Evolutionary conservation across 2,113 vertebrate genomes (phyloP), one percentile per base, ranked within the genome.

Genomic region (Amia ocellicauda): DNA sequence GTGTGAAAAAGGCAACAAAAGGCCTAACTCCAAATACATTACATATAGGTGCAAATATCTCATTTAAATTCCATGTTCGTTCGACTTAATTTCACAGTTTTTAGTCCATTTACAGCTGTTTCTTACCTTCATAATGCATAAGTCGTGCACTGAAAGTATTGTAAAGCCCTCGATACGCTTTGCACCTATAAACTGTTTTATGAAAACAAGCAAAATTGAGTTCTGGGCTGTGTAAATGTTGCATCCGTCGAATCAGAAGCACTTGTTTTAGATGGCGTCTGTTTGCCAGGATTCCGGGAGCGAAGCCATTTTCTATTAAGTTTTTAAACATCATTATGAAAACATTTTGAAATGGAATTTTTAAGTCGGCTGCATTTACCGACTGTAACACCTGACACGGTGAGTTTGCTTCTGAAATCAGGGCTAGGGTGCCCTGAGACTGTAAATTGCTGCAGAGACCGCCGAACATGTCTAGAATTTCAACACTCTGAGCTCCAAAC

Each of bases 101-200:
- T 24, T 62, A 62, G 56, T 72, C 78, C 61, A 70, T 83, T 84
- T 79, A 63, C 67, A 84, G 80, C 69, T 81, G 80, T 74, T 63
- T 75, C 74, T 66, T 56, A 31, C 70, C 66, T 41, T 51, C 45
- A 49, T 24, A 47, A 58, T 60, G 58, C 29, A 43, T 16, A 28
- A 57, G 69, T 62, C 69, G 11, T 19, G 47, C 17, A 42, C 68
- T 72, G 66, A 69, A 69, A 75, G 70, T 61, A 74, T 72, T 78
- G 50, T 36, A 47, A 78, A 79, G 81, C 69, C 77, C 82, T 82
- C 65, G 64, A 70, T 69, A 67, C 67, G 65, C 72, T 79, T 71
- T 64, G 53, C 64, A 20, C 75, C 77, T 74, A 70, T 74, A 57
- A 53, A 72, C 62, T 64, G 68, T 63, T 68, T 41, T 49, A 49